Percentiles rank a stretch among this genome's conserved stretches.
These are phyloP conservation scores for Pachydiplax longipennis DNA, from an alignment of 2,888 invertebrate species.

Conservation along the genomic window DNA sequence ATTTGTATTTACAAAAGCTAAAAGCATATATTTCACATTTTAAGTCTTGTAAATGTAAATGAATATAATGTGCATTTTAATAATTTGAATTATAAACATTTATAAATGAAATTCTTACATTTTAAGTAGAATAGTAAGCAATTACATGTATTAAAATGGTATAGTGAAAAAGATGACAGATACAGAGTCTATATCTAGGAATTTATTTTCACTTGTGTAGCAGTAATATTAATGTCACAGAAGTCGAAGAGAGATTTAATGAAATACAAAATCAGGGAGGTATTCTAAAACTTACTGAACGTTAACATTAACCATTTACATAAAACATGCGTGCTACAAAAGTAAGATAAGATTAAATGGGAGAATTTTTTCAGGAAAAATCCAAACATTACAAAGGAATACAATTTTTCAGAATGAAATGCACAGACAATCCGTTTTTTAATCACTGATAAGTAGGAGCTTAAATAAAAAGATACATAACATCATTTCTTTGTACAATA, in stretches of 20 bases:
- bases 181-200: neutral
- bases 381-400: neutral
- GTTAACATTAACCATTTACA: neutral
- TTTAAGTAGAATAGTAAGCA: neutral
- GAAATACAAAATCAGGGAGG: neutral
- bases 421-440: neutral
- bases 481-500: slow-evolving; percentile 10
- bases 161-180: neutral
- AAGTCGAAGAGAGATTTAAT: neutral
- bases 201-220: neutral
- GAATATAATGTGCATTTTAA: neutral
- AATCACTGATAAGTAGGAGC: neutral
- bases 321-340: neutral
- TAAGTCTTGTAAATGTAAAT: neutral
- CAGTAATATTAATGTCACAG: neutral
- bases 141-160: neutral
- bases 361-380: neutral
- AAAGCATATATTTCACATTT: too few species aligned
- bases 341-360: neutral
- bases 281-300: neutral
- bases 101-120: neutral
- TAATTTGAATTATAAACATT: neutral
- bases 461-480: neutral
- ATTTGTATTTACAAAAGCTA: too few species aligned
- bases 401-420: neutral